Evolutionary conservation across 30 jellyfish, hydroid and myxozoan genomes (phyloP).

Genomic region (Aurelia aurita complex sp. Pacific): DNA sequence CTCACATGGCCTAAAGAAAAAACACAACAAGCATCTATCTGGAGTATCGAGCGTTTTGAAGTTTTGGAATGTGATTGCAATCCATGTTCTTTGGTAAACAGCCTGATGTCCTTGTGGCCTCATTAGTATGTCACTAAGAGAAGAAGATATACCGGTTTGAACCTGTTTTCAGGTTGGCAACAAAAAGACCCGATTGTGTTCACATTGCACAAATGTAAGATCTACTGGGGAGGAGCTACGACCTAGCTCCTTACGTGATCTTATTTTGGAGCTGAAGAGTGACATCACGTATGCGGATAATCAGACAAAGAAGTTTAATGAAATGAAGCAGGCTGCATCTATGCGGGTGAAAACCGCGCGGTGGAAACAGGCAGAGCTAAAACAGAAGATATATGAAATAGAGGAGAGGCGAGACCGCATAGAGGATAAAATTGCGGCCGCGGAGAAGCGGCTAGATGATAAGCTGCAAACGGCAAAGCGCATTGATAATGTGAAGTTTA

Average conservation of each 20-base stretch:
- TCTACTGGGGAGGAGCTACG: constrained; percentile 46
- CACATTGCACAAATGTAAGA: constrained; percentile 37
- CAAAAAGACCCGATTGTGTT: constrained; percentile 12
- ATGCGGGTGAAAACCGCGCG: constrained; percentile 24
- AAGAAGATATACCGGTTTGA: constrained; percentile 4
- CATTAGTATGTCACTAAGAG: neutral
- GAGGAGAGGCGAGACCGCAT: constrained; percentile 42
- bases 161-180: constrained; percentile 35
- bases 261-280: constrained; percentile 2
- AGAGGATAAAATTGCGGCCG: constrained; percentile 15
- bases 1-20: neutral
- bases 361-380: constrained; percentile 33
- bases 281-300: constrained; percentile 14
- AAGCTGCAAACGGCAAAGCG: too few species aligned
- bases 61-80: too few species aligned
- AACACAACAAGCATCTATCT: too few species aligned
- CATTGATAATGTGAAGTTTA: neutral
- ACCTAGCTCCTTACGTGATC: constrained; percentile 25
- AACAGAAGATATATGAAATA: neutral
- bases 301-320: constrained; percentile 5
- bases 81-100: constrained; percentile 51
- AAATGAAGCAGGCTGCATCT: constrained; percentile 2
- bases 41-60: too few species aligned
- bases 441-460: constrained; percentile 19
- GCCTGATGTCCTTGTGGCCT: constrained; percentile 7